Evolutionary conservation across 2,888 invertebrate genomes (phyloP).

Genomic region (Ophion costatus): DNA sequence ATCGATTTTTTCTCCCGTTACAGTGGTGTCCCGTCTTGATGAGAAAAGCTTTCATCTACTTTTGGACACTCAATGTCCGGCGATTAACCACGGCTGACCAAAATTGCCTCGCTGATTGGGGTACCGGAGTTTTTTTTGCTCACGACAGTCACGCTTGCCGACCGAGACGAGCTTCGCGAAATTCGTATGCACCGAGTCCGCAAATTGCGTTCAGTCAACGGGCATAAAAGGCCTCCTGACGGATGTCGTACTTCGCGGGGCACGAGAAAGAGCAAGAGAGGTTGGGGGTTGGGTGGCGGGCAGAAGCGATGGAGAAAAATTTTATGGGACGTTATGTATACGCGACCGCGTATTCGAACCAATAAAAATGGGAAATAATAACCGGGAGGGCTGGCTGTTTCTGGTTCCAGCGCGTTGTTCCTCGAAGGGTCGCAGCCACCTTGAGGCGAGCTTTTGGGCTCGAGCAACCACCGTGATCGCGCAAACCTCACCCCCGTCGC

Average conservation of each 20-base stretch:
- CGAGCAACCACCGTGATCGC: conserved; percentile 33
- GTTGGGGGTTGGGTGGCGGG: conserved; percentile 13
- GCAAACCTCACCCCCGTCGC: conserved; percentile 45
- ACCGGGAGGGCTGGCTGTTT: conserved; percentile 64
- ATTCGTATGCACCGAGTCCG: conserved; percentile 69
- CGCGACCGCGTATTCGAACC: conserved; percentile 72
- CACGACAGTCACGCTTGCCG: conserved; percentile 55
- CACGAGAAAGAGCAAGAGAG: not conserved
- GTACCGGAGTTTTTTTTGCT: conserved; percentile 11
- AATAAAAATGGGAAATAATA: conserved; percentile 81
- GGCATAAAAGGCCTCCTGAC: conserved; percentile 52
- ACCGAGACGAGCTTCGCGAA: conserved; percentile 52
- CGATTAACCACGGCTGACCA: conserved; percentile 46
- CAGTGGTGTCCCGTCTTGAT: no score
- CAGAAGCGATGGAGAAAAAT: conserved; percentile 55
- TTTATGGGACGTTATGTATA: conserved; percentile 74
- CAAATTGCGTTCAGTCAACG: conserved; percentile 71
- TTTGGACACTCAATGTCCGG: conserved; percentile 1
- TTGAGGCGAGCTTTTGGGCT: conserved; percentile 39
- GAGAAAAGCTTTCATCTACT: not conserved
- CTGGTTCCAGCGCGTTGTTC: conserved; percentile 35
- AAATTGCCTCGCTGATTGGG: conserved; percentile 36
- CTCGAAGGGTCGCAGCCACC: conserved; percentile 54
- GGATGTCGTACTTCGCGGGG: conserved; percentile 11
- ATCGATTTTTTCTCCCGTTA: no score